Percentiles rank a stretch among this genome's conserved stretches.
Evolutionary conservation across 2,888 invertebrate species (phyloP).

Genomic region (Eupithecia abbreviata): DNA sequence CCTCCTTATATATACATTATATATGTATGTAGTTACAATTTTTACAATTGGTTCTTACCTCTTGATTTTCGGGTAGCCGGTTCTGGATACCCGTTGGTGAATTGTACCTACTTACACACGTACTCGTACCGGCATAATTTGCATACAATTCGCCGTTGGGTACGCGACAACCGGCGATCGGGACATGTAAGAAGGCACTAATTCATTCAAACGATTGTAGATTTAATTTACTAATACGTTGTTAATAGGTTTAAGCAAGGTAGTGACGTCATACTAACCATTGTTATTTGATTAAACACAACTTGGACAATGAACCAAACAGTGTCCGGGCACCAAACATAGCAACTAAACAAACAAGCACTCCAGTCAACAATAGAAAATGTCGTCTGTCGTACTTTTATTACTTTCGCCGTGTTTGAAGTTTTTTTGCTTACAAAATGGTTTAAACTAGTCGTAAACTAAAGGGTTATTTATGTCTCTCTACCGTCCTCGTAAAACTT

Average conservation of each 20-base stretch:
- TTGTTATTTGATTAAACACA: slow-evolving; percentile 71
- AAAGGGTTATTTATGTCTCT: slow-evolving; percentile 42
- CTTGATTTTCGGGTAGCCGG: too few relatives aligned
- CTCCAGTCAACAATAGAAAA: slow-evolving; percentile 67
- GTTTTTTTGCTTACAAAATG: slow-evolving; percentile 39
- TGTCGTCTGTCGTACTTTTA: slow-evolving; percentile 44
- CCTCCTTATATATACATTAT: too few relatives aligned
- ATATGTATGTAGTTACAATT: too few relatives aligned
- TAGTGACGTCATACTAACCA: slow-evolving; percentile 47
- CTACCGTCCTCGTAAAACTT: slow-evolving; percentile 41
- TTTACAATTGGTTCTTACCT: too few relatives aligned
- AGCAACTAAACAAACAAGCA: slow-evolving; percentile 76
- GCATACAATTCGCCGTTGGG: too few relatives aligned
- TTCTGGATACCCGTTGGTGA: too few relatives aligned
- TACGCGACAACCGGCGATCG: too few relatives aligned
- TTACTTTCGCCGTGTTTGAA: slow-evolving; percentile 49
- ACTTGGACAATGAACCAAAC: slow-evolving; percentile 66
- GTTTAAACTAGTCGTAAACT: slow-evolving; percentile 40
- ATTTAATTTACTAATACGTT: background rate
- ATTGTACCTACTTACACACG: too few relatives aligned
- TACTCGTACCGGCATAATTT: too few relatives aligned
- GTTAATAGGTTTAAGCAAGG: background rate
- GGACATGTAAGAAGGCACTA: too few relatives aligned
- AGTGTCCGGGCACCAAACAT: slow-evolving; percentile 67
- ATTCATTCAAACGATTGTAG: background rate